Evolutionary conservation across 2,797 vertebrate genomes (phyloP).

Genomic region (Margarornis squamiger): DNA sequence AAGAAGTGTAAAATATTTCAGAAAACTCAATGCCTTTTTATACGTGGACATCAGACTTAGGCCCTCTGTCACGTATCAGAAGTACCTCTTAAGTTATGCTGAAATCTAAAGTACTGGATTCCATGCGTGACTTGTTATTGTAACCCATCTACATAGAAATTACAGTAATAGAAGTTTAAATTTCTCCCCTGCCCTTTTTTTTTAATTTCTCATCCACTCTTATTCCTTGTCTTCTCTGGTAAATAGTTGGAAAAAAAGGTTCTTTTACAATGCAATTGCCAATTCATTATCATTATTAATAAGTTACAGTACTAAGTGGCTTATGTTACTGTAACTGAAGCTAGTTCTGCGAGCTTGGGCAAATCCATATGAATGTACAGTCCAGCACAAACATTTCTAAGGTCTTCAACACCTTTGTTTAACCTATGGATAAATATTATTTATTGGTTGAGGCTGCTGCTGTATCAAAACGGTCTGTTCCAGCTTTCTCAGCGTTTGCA

Average conservation of each 20-base stretch:
- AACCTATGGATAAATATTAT: background rate
- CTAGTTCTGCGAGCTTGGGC: background rate
- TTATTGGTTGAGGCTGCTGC: background rate
- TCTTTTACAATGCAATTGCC: background rate
- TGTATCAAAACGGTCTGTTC: background rate
- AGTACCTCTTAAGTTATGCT: constrained; percentile 24
- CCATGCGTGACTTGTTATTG: background rate
- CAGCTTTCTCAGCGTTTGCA: background rate
- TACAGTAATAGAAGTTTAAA: background rate
- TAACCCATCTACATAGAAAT: background rate
- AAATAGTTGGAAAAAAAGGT: background rate
- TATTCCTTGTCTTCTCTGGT: background rate
- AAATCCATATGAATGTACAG: background rate
- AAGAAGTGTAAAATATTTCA: constrained; percentile 28
- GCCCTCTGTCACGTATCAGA: background rate
- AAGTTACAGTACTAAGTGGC: background rate
- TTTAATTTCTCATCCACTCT: background rate
- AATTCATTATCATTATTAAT: background rate
- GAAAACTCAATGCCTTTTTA: constrained; percentile 38
- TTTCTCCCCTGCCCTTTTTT: background rate
- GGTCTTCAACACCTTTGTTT: background rate
- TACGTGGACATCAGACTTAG: background rate
- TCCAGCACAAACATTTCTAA: background rate
- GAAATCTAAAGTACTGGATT: background rate
- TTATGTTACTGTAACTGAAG: background rate